phyloP scores from a whole-genome alignment of 2,113 vertebrate species.

The Cinclus cinclus region DNA sequence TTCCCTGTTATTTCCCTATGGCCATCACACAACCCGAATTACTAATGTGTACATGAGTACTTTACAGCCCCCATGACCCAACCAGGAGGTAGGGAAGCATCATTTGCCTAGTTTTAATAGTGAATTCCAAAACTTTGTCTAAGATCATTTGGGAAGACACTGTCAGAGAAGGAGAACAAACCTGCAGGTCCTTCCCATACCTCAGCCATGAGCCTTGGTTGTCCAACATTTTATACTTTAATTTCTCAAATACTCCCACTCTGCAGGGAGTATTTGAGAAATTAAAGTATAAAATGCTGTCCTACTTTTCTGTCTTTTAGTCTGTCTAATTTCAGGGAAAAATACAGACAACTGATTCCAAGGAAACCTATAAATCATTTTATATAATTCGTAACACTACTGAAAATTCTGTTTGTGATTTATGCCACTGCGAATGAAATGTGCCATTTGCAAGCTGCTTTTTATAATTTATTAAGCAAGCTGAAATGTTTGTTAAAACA shows the following conservation, averaged over 20 bases:
- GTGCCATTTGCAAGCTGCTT: background rate
- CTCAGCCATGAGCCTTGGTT: background rate
- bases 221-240: background rate
- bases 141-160: background rate
- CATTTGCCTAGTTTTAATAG: background rate
- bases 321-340: background rate
- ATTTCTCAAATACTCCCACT: background rate
- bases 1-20: background rate
- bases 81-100: background rate
- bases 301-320: slow-evolving; percentile 29
- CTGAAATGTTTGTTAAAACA: slow-evolving; percentile 26
- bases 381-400: background rate
- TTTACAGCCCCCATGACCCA: background rate
- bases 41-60: background rate
- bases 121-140: background rate
- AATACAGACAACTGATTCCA: slow-evolving; percentile 2
- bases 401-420: slow-evolving; percentile 34
- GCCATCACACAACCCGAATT: too few relatives aligned
- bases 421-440: background rate
- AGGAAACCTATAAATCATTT: slow-evolving; percentile 35
- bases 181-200: background rate
- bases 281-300: background rate
- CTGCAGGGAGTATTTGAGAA: background rate
- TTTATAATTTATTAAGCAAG: slow-evolving; percentile 42
- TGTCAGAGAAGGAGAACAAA: background rate